phyloP scores from a whole-genome alignment of 1,140 invertebrate species.

The Galleria mellonella region DNA sequence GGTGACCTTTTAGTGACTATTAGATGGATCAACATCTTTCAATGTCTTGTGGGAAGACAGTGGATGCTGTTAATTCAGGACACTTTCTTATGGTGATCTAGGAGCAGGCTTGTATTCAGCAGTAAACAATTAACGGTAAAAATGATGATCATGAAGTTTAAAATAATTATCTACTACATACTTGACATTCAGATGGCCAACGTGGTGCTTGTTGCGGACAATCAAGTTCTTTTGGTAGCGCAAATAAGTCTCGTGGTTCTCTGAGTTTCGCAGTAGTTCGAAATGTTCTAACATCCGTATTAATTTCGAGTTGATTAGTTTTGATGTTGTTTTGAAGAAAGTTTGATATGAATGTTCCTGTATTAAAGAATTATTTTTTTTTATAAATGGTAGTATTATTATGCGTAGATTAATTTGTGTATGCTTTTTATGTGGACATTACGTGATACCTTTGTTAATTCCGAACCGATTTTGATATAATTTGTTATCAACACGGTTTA shows the following conservation, averaged over 20 bases:
- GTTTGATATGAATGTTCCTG: constrained; percentile 75
- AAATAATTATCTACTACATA: constrained; percentile 35
- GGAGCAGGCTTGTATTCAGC: no score
- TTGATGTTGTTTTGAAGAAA: constrained; percentile 77
- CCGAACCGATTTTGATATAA: no score
- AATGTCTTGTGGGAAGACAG: no score
- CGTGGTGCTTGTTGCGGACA: constrained; percentile 84
- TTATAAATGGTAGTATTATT: constrained; percentile 2
- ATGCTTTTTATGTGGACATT: no score
- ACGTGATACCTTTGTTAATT: no score
- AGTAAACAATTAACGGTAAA: no score
- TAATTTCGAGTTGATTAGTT: constrained; percentile 80
- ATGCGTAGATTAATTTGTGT: not conserved
- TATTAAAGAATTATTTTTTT: not conserved
- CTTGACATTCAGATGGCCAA: constrained; percentile 93
- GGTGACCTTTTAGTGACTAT: no score
- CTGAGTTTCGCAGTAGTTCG: constrained; percentile 77
- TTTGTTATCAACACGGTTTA: no score
- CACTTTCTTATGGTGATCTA: no score
- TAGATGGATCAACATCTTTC: no score
- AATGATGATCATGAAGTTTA: no score
- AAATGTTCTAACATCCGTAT: constrained; percentile 78
- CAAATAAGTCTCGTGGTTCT: constrained; percentile 81
- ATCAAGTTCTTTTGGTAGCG: constrained; percentile 79
- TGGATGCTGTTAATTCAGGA: no score